Percentiles rank a stretch among this genome's conserved stretches.
Evolutionary conservation across 2,888 invertebrate genomes (phyloP).

Genomic region (Lapara coniferarum): DNA sequence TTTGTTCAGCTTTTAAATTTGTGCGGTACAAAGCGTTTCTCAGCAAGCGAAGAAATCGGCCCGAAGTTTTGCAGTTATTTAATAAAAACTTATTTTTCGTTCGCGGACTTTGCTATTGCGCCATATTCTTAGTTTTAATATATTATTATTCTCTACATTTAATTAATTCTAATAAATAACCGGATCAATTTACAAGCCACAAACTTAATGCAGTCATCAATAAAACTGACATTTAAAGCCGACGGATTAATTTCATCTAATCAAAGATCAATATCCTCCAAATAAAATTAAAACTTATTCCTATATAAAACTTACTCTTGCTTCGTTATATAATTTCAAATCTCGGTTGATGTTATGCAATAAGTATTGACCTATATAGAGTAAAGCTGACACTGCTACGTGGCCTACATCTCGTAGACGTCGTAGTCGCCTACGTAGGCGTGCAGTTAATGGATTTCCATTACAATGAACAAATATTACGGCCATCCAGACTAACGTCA

Average conservation of each 20-base stretch:
- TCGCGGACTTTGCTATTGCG: too few relatives aligned
- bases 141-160: too few relatives aligned
- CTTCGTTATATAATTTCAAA: slow-evolving; percentile 13
- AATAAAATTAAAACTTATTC: not conserved
- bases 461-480: slow-evolving; percentile 53
- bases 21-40: too few relatives aligned
- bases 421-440: slow-evolving; percentile 47
- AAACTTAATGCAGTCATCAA: not conserved
- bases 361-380: slow-evolving; percentile 35
- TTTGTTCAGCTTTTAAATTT: too few relatives aligned
- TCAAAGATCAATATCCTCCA: not conserved
- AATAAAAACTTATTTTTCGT: too few relatives aligned
- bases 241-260: not conserved
- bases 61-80: too few relatives aligned
- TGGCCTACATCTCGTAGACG: slow-evolving; percentile 37
- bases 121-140: too few relatives aligned
- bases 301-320: not conserved
- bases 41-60: too few relatives aligned
- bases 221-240: not conserved
- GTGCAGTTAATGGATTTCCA: slow-evolving; percentile 64
- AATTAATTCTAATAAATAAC: too few relatives aligned
- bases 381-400: slow-evolving; percentile 33
- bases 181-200: too few relatives aligned
- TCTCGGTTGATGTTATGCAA: slow-evolving; percentile 9
- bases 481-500: slow-evolving; percentile 23